These are phyloP conservation scores for Serranus cabrilla DNA, from an alignment of 2,797 vertebrate species.

Conservation along the genomic window DNA sequence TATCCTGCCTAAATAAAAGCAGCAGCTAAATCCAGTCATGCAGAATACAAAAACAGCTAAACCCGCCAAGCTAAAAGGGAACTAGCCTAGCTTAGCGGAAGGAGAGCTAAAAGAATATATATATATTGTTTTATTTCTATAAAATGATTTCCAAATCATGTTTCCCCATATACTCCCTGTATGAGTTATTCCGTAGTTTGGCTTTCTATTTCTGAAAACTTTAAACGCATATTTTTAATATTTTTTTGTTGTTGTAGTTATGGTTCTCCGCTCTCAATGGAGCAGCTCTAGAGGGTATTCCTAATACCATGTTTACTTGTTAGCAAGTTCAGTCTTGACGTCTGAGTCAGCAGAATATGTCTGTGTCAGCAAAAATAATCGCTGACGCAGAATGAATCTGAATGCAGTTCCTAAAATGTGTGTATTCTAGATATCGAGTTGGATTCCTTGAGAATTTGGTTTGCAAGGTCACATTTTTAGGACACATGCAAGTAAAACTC, in stretches of 20 bases:
- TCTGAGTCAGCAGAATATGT: not conserved
- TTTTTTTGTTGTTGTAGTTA: not conserved
- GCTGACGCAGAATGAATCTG: too few species aligned
- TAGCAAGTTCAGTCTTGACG: not conserved
- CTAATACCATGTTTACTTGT: not conserved
- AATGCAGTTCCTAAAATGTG: not conserved
- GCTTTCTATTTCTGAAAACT: not conserved
- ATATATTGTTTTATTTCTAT: too few species aligned
- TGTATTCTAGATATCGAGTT: not conserved
- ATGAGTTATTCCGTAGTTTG: too few species aligned
- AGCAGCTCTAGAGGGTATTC: not conserved
- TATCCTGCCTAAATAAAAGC: not conserved
- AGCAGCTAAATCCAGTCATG: not conserved
- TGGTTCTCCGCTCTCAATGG: not conserved
- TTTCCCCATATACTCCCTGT: too few species aligned
- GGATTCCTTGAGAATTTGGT: not conserved
- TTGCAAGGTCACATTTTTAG: not conserved
- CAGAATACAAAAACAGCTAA: not conserved
- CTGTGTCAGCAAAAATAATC: too few species aligned
- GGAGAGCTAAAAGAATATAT: too few species aligned
- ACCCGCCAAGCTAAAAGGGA: not conserved
- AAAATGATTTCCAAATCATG: too few species aligned
- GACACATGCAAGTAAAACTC: not conserved
- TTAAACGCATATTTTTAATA: not conserved
- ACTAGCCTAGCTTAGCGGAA: slow-evolving; percentile 1